These are phyloP conservation scores for Falco peregrinus DNA, from an alignment of 2,797 vertebrate genomes.

Conservation along the genomic window DNA sequence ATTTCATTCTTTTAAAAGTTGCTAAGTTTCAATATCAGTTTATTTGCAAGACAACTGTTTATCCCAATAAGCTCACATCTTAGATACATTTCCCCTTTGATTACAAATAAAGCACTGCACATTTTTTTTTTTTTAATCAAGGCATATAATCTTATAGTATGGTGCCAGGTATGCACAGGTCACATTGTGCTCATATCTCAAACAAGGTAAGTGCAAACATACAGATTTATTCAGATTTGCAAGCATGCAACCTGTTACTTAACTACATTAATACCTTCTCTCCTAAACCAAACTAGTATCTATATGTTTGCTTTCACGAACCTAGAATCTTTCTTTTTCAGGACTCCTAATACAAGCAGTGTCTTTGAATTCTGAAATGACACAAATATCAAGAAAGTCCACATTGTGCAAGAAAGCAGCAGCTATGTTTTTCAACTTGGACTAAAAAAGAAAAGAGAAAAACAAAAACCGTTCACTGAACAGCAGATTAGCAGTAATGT, in stretches of 20 bases:
- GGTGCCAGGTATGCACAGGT: constrained; percentile 73
- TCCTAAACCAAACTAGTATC: constrained; percentile 74
- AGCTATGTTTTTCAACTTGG: constrained; percentile 84
- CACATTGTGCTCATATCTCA: constrained; percentile 68
- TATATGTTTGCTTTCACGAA: constrained; percentile 73
- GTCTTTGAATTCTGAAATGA: constrained; percentile 81
- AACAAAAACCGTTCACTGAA: constrained; percentile 85
- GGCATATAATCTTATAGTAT: constrained; percentile 74
- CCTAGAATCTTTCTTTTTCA: constrained; percentile 69
- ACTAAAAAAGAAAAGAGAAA: constrained; percentile 81
- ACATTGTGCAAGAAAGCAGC: constrained; percentile 91
- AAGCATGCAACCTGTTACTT: constrained; percentile 82
- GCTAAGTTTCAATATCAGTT: constrained; percentile 74
- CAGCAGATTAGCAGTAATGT: constrained; percentile 87
- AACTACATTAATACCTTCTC: constrained; percentile 74
- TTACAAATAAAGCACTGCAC: constrained; percentile 78
- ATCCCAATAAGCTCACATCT: constrained; percentile 75
- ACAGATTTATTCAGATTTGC: constrained; percentile 78
- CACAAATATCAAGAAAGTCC: constrained; percentile 84
- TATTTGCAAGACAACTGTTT: constrained; percentile 73
- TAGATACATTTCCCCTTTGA: constrained; percentile 77
- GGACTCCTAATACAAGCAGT: constrained; percentile 75
- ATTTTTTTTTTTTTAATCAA: constrained; percentile 74
- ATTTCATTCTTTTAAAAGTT: constrained; percentile 76
- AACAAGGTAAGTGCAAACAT: constrained; percentile 71